Evolutionary conservation across 2,113 vertebrate genomes (phyloP), one percentile per base, ranked within the genome.

Genomic region (Bombycilla garrulus): DNA sequence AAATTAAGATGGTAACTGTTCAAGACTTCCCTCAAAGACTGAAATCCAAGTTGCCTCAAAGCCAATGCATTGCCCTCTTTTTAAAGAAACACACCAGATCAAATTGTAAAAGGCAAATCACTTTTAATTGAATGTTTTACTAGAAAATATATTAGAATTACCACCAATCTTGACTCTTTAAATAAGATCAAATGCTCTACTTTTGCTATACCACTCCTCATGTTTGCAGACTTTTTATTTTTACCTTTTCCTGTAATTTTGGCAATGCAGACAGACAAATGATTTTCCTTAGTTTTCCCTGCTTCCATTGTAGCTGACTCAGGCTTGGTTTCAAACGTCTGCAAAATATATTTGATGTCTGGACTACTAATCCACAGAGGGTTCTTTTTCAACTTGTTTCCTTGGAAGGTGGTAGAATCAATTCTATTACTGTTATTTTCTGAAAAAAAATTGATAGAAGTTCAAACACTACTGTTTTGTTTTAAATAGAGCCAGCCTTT

Each of bases 401-500:
- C 82, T 67, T 93, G 67, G 76, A 93, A 94, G 69, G 88, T 73
- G 79, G 83, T 66, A 56, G 81, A 95, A 83, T 90, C 92, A 93
- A 90, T 92, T 88, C 85, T 92, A 86, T 73, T 86, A 88, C 76
- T 84, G 82, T 81, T 97, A 71, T 73, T 96, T 94, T 74, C 93
- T 80, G 61, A 33, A 56, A 42, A 47, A 92, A 92, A 93, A 81
- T 0, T 25, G 20, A 93, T 56, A 77, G 50, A 94, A 76, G 70
- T 93, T 95, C 95, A 95, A 94, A 96, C 90, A 81, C 79, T 66
- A 76, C 67, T 74, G 64, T 60, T 96, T 92, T 72, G 82, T 92
- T 95, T 94, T 90, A 96, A 88, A 92, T 35, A 81, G 88, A 96
- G 90, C 80, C 94, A 97, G 69, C 31, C 86, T 92, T 95, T 92